A percentile compares a stretch with the other conserved stretches of the same genome.
These are phyloP conservation scores for Anthopleura xanthogrammica DNA, from an alignment of 92 coral and sea anemone genomes.

Conservation along the genomic window DNA sequence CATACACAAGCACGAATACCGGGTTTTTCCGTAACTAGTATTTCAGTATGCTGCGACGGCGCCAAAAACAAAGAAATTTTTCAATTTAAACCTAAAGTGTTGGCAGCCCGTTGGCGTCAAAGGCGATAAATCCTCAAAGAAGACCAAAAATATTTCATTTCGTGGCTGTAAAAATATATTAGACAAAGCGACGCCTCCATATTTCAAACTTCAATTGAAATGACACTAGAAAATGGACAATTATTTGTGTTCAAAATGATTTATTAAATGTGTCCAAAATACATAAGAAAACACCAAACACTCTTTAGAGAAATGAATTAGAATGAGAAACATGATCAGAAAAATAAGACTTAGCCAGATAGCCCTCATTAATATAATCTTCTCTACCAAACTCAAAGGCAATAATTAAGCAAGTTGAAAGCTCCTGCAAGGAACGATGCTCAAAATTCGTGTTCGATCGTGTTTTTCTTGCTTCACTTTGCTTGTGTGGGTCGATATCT, in stretches of 20 bases:
- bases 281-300: not conserved
- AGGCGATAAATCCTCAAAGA: not conserved
- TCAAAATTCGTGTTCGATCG: too few relatives aligned
- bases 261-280: not conserved
- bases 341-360: not conserved
- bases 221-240: not conserved
- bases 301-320: not conserved
- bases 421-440: too few relatives aligned
- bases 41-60: not conserved
- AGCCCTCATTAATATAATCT: too few relatives aligned
- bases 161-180: not conserved
- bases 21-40: not conserved
- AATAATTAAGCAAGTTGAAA: too few relatives aligned
- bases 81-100: not conserved
- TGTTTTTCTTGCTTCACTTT: too few relatives aligned
- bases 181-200: not conserved
- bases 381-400: too few relatives aligned
- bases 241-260: not conserved
- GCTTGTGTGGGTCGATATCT: too few relatives aligned
- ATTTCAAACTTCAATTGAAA: not conserved
- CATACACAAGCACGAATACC: not conserved
- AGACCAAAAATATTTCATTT: not conserved
- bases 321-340: not conserved
- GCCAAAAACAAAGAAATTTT: not conserved
- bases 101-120: not conserved